A percentile compares a stretch with the other conserved stretches of the same genome.
Evolutionary conservation across 1,140 invertebrate genomes (phyloP).

Genomic region (Pseudomyrmex pallidus): DNA sequence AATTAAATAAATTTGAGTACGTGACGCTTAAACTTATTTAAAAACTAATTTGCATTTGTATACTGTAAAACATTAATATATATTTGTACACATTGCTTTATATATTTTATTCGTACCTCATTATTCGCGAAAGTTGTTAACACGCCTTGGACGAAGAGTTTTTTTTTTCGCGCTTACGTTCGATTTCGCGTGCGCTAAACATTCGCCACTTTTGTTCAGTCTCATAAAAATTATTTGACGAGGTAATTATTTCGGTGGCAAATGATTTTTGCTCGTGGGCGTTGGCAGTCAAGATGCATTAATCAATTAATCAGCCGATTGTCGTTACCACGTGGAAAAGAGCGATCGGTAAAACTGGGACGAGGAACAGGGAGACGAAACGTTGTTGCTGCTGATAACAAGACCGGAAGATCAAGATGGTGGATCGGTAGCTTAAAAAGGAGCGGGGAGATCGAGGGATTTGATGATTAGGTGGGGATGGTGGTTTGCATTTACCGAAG

Average conservation of each 20-base stretch:
- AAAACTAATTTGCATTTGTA: too few relatives aligned
- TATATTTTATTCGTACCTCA: slow-evolving; percentile 1
- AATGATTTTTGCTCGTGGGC: background rate
- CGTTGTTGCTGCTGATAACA: slow-evolving; percentile 20
- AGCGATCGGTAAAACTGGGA: background rate
- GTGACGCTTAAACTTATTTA: too few relatives aligned
- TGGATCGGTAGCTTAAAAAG: background rate
- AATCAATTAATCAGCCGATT: slow-evolving; percentile 4
- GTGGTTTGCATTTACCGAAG: slow-evolving; percentile 33
- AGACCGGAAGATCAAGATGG: slow-evolving; percentile 20
- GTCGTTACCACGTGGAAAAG: background rate
- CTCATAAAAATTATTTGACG: background rate
- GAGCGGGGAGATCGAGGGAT: slow-evolving; percentile 16
- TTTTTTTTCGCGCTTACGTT: background rate
- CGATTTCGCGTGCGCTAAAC: background rate
- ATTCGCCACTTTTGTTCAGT: background rate
- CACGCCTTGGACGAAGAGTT: background rate
- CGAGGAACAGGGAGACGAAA: background rate
- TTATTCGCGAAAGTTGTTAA: slow-evolving; percentile 8
- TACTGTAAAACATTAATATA: too few relatives aligned
- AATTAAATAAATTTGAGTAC: too few relatives aligned
- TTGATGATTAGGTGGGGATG: slow-evolving; percentile 24
- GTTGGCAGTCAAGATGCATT: slow-evolving; percentile 4
- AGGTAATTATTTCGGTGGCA: slow-evolving; percentile 26
- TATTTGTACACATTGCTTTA: too few relatives aligned